A percentile compares a stretch with the other conserved stretches of the same genome.
phyloP scores from a whole-genome alignment of 2,888 invertebrate genomes.

The Rhabditophanes sp. region DNA sequence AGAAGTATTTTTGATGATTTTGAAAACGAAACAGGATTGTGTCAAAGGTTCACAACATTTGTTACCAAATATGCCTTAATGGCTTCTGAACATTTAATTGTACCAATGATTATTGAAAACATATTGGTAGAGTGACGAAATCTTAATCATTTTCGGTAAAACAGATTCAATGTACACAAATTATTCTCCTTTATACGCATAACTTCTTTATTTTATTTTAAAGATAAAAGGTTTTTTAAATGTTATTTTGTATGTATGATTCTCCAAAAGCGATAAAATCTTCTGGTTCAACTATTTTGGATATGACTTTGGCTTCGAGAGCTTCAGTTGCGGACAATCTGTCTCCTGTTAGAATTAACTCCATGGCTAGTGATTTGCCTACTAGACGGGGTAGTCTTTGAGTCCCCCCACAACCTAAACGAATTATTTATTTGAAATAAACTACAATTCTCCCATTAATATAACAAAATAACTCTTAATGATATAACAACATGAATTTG shows the following conservation, averaged over 20 bases:
- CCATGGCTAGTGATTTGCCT: slow-evolving; percentile 95
- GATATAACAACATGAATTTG: no score
- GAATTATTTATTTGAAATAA: no score
- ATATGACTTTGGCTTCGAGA: slow-evolving; percentile 71
- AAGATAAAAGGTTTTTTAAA: no score
- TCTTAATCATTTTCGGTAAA: no score
- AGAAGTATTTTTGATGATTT: slow-evolving; percentile 88
- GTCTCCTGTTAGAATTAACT: slow-evolving; percentile 72
- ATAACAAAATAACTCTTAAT: no score
- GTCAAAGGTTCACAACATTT: slow-evolving; percentile 83
- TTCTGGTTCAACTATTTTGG: slow-evolving; percentile 48
- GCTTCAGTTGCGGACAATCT: slow-evolving; percentile 76
- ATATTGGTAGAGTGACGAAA: no score
- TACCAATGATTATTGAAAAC: slow-evolving; percentile 62
- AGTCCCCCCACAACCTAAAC: slow-evolving; percentile 84
- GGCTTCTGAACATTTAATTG: slow-evolving; percentile 92
- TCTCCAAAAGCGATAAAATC: no score
- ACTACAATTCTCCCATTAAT: no score
- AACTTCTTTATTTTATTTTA: no score
- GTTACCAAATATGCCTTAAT: slow-evolving; percentile 95
- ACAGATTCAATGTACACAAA: no score
- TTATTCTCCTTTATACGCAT: no score
- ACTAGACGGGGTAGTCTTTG: slow-evolving; percentile 65
- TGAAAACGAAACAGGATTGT: slow-evolving; percentile 84
- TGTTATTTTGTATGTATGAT: no score